Percentiles rank a stretch among this genome's conserved stretches.
These are phyloP conservation scores for Labeo rohita DNA, from an alignment of 2,113 vertebrate genomes.

Conservation along the genomic window DNA sequence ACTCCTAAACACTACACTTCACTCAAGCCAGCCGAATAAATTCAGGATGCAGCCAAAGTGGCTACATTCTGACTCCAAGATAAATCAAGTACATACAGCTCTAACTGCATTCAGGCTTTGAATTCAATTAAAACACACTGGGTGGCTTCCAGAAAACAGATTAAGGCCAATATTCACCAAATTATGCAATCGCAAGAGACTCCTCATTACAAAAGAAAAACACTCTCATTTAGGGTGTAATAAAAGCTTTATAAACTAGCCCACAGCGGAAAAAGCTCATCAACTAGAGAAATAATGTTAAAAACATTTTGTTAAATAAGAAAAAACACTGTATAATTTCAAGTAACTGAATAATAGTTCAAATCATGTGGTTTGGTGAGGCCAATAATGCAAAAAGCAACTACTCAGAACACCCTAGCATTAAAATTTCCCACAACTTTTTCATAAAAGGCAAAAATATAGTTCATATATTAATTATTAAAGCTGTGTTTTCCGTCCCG, in stretches of 20 bases:
- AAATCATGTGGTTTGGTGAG: not conserved
- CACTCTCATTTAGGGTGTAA: not conserved
- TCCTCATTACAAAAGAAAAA: not conserved
- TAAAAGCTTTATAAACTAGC: not conserved
- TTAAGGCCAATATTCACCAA: not conserved
- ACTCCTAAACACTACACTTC: not conserved
- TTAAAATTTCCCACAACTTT: not conserved
- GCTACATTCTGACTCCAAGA: not conserved
- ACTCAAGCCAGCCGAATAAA: conserved; percentile 5
- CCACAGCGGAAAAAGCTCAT: not conserved
- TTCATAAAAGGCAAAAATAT: not conserved
- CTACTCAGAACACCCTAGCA: not conserved
- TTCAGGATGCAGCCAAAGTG: conserved; percentile 2
- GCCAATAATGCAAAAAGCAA: not conserved
- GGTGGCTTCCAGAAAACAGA: not conserved
- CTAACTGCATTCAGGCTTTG: not conserved
- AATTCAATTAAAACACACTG: not conserved
- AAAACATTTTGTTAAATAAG: not conserved
- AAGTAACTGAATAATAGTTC: not conserved
- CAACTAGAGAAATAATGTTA: not conserved
- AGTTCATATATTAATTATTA: not conserved
- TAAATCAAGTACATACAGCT: not conserved
- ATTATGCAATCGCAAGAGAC: not conserved
- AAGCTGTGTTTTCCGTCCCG: not conserved
- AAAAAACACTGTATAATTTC: not conserved